These are phyloP conservation scores for Denticeps clupeoides DNA, from an alignment of 2,797 vertebrate genomes.

Conservation along the genomic window DNA sequence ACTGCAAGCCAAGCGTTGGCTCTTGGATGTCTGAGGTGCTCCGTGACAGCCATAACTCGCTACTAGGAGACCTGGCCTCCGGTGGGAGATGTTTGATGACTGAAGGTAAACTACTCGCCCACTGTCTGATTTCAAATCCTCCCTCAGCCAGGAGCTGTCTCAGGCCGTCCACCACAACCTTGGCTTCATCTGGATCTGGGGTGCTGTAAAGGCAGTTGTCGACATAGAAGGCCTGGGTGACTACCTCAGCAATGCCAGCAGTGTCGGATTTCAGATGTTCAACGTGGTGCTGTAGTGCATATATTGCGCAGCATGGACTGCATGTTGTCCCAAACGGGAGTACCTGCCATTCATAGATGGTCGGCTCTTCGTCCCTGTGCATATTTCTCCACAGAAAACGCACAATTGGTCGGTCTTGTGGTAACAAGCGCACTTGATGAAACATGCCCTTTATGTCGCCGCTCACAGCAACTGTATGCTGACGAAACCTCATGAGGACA, in stretches of 20 bases:
- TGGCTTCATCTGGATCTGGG: background rate
- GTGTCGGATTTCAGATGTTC: background rate
- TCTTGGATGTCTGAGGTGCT: background rate
- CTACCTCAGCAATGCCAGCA: background rate
- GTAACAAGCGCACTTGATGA: conserved; percentile 10
- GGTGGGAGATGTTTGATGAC: background rate
- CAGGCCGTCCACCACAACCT: background rate
- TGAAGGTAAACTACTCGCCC: background rate
- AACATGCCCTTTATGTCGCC: conserved; percentile 18
- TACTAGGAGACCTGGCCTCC: background rate
- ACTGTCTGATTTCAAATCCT: conserved; percentile 9
- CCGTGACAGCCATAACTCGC: background rate
- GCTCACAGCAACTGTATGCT: conserved; percentile 8
- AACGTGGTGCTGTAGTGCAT: conserved; percentile 1
- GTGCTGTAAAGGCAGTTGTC: conserved; percentile 13
- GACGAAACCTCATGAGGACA: conserved; percentile 10
- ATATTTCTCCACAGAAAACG: conserved; percentile 11
- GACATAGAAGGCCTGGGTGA: conserved; percentile 6
- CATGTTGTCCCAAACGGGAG: conserved; percentile 14
- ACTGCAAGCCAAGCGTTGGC: background rate
- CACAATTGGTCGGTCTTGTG: conserved; percentile 8
- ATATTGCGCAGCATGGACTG: conserved; percentile 12
- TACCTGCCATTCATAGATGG: conserved; percentile 9
- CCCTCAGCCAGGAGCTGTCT: background rate
- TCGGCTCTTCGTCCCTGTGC: background rate